Evolutionary conservation across 1,140 invertebrate species (phyloP), one percentile per base, ranked within the genome.

Genomic region (Druon quercuslanigerum): DNA sequence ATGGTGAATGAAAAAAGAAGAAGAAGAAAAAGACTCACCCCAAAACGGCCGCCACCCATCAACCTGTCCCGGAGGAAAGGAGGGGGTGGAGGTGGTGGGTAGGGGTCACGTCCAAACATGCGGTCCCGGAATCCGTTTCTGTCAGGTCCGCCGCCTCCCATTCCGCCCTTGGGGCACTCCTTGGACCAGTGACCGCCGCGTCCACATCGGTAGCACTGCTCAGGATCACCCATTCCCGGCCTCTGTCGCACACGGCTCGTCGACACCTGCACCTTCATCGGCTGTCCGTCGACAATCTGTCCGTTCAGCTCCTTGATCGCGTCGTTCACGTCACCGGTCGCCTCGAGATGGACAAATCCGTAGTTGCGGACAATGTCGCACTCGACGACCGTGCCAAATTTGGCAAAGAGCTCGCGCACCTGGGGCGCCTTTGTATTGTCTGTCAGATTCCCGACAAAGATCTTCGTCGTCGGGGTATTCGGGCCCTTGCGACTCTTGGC

Each of bases 101-200:
- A 96, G 77, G 95, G 95, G 90, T 96, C 95, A 85, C 95, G 94
- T 89, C 95, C 95, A 92, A 96, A 96, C 93, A 95, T 95, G 79
- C 95, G 94, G 90, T 96, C 96, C 87, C 95, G 94, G 92, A 95
- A 96, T 83, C 95, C 94, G 87, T 95, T 95, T 86, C 95, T 94
- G 73, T 91, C 91, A 6, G 90, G 90, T 85, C 95, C 95, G 85
- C 95, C 95, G 85, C 94, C 94, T 79, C 94, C 95, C 90, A 95
- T 93, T 78, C 94, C 93, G 40, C 90, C 90, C 86, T 94, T 94
- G 76, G 96, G 96, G 92, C 97, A 97, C 91, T 98, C 96, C 93
- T 97, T 97, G 82, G 96, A 98, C 97, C 97, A 98, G 92, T 98
- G 97, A 80, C 97, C 97, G 85, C 96, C 96, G 89, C 96, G 94